Evolutionary conservation across 2,888 invertebrate genomes (phyloP).

Genomic region (Chorisops tibialis): DNA sequence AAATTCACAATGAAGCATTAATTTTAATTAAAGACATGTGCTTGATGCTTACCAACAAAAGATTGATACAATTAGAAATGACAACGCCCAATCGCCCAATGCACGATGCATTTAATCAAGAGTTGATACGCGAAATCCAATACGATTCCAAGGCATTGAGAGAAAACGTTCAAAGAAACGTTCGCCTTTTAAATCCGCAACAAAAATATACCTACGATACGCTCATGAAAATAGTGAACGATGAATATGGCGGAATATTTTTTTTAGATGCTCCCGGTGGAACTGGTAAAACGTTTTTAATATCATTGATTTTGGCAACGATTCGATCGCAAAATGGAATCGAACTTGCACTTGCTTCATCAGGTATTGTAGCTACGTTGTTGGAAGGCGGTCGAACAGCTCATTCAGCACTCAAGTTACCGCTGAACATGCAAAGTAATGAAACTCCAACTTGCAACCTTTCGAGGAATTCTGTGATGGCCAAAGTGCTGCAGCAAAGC

Average conservation of each 20-base stretch:
- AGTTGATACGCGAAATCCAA: slow-evolving; percentile 37
- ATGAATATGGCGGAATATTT: slow-evolving; percentile 26
- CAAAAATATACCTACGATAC: slow-evolving; percentile 16
- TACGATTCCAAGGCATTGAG: slow-evolving; percentile 35
- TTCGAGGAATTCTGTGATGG: slow-evolving; percentile 40
- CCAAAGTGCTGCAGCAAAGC: slow-evolving; percentile 38
- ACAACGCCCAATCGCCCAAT: slow-evolving; percentile 38
- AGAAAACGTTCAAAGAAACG: slow-evolving; percentile 27
- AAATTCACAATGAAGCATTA: slow-evolving; percentile 39
- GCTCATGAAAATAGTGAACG: slow-evolving; percentile 16
- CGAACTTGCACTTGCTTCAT: slow-evolving; percentile 35
- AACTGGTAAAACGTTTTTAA: slow-evolving; percentile 30
- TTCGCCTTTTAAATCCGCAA: slow-evolving; percentile 24
- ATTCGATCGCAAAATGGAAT: slow-evolving; percentile 25
- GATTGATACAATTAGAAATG: slow-evolving; percentile 36
- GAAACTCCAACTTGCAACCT: slow-evolving; percentile 40
- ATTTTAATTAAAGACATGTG: slow-evolving; percentile 40
- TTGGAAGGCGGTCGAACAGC: slow-evolving; percentile 37
- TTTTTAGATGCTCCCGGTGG: slow-evolving; percentile 30
- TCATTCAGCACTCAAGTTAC: slow-evolving; percentile 33
- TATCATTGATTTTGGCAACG: slow-evolving; percentile 28
- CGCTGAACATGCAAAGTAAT: slow-evolving; percentile 36
- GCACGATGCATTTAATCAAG: slow-evolving; percentile 35
- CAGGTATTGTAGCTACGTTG: slow-evolving; percentile 37
- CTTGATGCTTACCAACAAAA: slow-evolving; percentile 34